Base-by-base conservation (phyloP, 1,140 invertebrate species). In the Calliphora vicina region DNA sequence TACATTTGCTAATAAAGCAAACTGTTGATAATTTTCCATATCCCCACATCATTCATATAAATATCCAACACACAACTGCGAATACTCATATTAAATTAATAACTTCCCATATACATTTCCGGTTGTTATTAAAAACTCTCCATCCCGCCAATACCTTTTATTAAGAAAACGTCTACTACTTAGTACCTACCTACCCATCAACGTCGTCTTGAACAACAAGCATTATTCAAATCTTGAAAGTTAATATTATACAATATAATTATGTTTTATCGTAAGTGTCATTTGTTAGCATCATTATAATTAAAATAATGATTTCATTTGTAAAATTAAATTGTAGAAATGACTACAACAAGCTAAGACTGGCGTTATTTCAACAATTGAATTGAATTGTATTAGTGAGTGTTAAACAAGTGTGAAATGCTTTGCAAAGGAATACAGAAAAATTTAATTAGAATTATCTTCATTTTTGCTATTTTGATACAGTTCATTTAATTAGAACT, bases 361-460 rank as follows among this genome's bases (percentile, higher is more conserved):
- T 35, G 35, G 35, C 35, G 10, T 35, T 5, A 35, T 35, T 35
- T 29, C 10, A 35, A 35, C 35, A 35, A 35, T 57, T 57, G n/a
- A 57, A 57, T 15, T 57, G 5, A 57, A 57, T 57, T 57, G 27
- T 15, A 73, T 17, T 73, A n/a, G n/a, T n/a, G n/a, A n/a, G 72
- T 26, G 15, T 73, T 73, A 17, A 73, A 27, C 72, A 73, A 73
- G 72, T 73, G 72, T 73, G 72, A 73, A 73, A 73, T 73, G 72
- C n/a, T 73, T 73, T 73, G 26, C 26, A 17, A 73, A 27, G 29
- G 27, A 73, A 5, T 35, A 35, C n/a, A 35, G 35, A 35, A 10
- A 35, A 35, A 73, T 73, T 35, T 73, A 73, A 73, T 73, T 73
- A 35, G 72, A 35, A 29, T 17, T 73, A 13, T 17, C 8, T 27